phyloP scores from a whole-genome alignment of 2,113 vertebrate genomes.

The Thunnus thynnus region DNA sequence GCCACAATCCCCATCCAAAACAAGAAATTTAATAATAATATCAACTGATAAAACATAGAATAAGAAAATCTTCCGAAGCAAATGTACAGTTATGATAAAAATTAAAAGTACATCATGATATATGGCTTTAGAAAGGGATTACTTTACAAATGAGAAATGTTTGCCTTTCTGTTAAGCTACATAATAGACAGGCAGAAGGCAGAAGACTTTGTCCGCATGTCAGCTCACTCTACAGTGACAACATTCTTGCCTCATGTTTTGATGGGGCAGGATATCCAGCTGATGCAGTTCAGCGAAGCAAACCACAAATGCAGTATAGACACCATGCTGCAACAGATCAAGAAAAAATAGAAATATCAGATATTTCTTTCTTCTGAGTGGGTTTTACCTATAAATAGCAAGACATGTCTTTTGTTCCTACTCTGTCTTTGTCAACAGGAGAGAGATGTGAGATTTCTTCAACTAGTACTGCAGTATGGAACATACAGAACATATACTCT shows the following conservation, averaged over 20 bases:
- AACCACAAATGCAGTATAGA: not conserved
- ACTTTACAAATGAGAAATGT: not conserved
- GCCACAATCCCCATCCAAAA: not conserved
- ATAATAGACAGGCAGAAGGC: not conserved
- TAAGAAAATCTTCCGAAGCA: not conserved
- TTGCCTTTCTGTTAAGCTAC: not conserved
- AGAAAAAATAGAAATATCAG: not conserved
- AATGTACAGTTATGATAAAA: not conserved
- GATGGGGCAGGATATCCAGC: not conserved
- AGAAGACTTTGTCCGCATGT: not conserved
- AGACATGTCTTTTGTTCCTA: constrained; percentile 9
- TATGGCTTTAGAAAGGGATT: not conserved
- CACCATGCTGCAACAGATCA: constrained; percentile 1
- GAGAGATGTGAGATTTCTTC: not conserved
- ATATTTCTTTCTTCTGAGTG: constrained; percentile 12
- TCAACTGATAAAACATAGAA: not conserved
- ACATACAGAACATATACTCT: not conserved
- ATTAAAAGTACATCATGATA: not conserved
- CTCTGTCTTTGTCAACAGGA: not conserved
- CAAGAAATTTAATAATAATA: not conserved
- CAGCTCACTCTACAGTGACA: not conserved
- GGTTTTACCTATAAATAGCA: constrained; percentile 3
- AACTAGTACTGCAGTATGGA: not conserved
- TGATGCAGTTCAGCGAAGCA: not conserved
- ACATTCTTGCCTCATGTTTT: constrained; percentile 24